phyloP scores from a whole-genome alignment of 2,888 invertebrate genomes.

The Eupithecia exiguata region DNA sequence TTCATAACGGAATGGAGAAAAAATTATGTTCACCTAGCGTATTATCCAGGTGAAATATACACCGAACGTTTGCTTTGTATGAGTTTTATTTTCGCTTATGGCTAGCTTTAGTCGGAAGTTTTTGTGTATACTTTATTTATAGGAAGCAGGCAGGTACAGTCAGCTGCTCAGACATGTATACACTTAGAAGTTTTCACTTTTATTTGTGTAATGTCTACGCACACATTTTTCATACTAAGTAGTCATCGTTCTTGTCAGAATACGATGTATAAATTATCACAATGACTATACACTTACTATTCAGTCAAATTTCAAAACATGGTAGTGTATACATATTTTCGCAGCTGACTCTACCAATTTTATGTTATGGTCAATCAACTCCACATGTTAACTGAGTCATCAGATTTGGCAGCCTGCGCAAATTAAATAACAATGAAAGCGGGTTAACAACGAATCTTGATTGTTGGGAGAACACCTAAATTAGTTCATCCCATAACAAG shows the following conservation, averaged over 20 bases:
- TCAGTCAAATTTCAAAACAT: no score
- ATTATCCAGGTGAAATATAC: slow-evolving; percentile 63
- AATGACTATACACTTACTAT: no score
- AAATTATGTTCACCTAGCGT: slow-evolving; percentile 72
- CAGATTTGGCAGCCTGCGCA: no score
- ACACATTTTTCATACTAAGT: no score
- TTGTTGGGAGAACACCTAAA: background rate
- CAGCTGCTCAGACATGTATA: no score
- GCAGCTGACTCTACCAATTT: no score
- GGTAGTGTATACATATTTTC: no score
- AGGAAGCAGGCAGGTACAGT: no score
- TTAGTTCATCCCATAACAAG: background rate
- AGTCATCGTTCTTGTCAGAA: no score
- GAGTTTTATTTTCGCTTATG: background rate
- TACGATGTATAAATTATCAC: no score
- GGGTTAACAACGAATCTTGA: background rate
- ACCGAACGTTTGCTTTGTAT: slow-evolving; percentile 1
- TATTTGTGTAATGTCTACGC: no score
- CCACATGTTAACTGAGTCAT: background rate
- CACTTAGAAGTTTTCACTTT: no score
- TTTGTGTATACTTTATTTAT: background rate
- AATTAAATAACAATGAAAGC: background rate
- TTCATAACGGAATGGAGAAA: slow-evolving; percentile 59
- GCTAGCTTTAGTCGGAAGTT: background rate
- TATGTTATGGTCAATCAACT: background rate